Evolutionary conservation across 2,888 invertebrate genomes (phyloP).

Genomic region (Catocala sponsa): DNA sequence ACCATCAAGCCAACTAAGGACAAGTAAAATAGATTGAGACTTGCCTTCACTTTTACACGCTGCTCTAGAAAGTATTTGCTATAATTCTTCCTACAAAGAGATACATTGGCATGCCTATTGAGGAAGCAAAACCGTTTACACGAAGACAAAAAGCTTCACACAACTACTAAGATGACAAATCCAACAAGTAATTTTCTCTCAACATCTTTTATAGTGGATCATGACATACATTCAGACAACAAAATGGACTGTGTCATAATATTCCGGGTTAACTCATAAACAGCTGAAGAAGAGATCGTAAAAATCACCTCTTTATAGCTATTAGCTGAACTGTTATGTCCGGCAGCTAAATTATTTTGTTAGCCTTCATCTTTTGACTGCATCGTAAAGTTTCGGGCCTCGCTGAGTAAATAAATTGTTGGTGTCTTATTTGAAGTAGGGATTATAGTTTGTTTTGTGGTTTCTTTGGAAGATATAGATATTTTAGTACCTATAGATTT

Average conservation of each 20-base stretch:
- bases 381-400: slow-evolving; percentile 29
- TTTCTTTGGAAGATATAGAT: not conserved
- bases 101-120: too few relatives aligned
- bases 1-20: too few relatives aligned
- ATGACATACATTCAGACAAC: not conserved
- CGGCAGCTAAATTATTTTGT: slow-evolving; percentile 40
- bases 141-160: too few relatives aligned
- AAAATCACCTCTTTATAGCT: slow-evolving; percentile 33
- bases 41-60: too few relatives aligned
- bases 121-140: too few relatives aligned
- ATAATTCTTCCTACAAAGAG: too few relatives aligned
- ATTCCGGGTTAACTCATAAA: slow-evolving; percentile 25
- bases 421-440: slow-evolving; percentile 9
- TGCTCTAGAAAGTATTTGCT: too few relatives aligned
- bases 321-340: slow-evolving; percentile 36
- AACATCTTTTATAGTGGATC: too few relatives aligned
- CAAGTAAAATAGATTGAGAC: too few relatives aligned
- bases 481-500: too few relatives aligned
- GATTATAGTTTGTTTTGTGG: not conserved
- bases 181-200: too few relatives aligned
- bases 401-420: not conserved
- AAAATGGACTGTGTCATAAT: slow-evolving; percentile 13
- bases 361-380: slow-evolving; percentile 21
- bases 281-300: slow-evolving; percentile 27
- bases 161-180: too few relatives aligned